Base-by-base conservation (phyloP, 2,888 invertebrate genomes). In the Drosophila mettleri region DNA sequence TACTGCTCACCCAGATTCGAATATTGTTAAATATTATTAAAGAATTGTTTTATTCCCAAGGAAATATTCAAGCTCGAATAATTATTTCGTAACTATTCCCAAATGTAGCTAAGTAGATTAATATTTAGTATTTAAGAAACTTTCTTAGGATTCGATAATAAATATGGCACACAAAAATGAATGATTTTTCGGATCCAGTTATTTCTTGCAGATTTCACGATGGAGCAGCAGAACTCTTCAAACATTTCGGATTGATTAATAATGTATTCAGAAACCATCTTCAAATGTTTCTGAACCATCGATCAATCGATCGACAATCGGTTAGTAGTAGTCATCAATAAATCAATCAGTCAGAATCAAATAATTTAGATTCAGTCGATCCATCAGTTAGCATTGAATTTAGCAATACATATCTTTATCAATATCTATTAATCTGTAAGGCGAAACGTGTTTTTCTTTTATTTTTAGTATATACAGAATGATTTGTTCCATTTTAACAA, bases 391-490 rank as follows among this genome's bases (percentile, higher is more conserved):
- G 12, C 6, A 6, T 12, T 2, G 12, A 39, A 20, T 38, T 10
- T 16, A 36, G 7, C n/a, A 31, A 33, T 36, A 9, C 9, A 4
- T 8, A 43, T n/a, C n/a, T n/a, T 9, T 9, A 43, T 43, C 24
- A n/a, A n/a, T n/a, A n/a, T n/a, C n/a, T n/a, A n/a, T n/a, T n/a
- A n/a, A n/a, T n/a, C n/a, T n/a, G n/a, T n/a, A n/a, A n/a, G n/a
- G n/a, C n/a, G n/a, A n/a, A n/a, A n/a, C n/a, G n/a, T 75, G 69
- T 54, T 24, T 41, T 57, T n/a, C 2, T 57, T 62, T 57, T 33
- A 34, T 33, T 53, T 63, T 45, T 59, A 41, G 60, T 80, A 80
- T 80, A 49, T 80, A 80, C 80, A 80, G 36, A 59, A 27, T 48
- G 22, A 46, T 53, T 49, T 43, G 10, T 54, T 63, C 62, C 68